phyloP scores from a whole-genome alignment of 2,797 vertebrate genomes.

The Yasuhikotakia modesta region DNA sequence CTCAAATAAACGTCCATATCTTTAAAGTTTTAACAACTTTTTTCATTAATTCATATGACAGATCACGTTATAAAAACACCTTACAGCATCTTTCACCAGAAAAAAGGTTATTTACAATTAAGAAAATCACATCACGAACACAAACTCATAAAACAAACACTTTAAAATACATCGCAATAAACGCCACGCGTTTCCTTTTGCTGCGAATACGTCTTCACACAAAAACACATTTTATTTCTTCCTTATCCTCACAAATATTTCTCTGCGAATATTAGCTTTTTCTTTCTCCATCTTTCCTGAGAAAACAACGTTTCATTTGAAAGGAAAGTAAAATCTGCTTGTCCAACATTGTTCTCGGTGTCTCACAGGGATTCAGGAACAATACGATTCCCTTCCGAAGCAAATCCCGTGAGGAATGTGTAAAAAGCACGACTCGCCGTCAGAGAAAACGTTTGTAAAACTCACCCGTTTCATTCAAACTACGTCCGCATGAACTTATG shows the following conservation, averaged over 20 bases:
- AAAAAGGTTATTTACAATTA: too few relatives aligned
- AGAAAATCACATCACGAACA: too few relatives aligned
- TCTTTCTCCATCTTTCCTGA: neutral
- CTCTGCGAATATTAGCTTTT: neutral
- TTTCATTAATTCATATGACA: neutral
- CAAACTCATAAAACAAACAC: too few relatives aligned
- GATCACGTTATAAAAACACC: neutral
- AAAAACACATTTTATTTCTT: too few relatives aligned
- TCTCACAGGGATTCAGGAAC: conserved; percentile 20
- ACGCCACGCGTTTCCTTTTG: too few relatives aligned
- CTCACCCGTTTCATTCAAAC: conserved; percentile 32
- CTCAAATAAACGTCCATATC: neutral
- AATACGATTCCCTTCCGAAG: conserved; percentile 21
- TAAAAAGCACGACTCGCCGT: conserved; percentile 1
- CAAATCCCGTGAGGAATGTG: conserved; percentile 19
- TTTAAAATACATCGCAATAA: too few relatives aligned
- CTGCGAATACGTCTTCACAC: too few relatives aligned
- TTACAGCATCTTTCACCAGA: too few relatives aligned
- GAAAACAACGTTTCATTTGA: neutral
- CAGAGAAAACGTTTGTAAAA: conserved; percentile 4
- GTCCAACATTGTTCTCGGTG: neutral
- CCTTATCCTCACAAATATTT: too few relatives aligned
- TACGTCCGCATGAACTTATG: neutral
- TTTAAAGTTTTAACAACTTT: neutral
- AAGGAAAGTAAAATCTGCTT: neutral